Conservation (phyloP, 2,113 vertebrate genomes). For the Gila orcuttii region DNA sequence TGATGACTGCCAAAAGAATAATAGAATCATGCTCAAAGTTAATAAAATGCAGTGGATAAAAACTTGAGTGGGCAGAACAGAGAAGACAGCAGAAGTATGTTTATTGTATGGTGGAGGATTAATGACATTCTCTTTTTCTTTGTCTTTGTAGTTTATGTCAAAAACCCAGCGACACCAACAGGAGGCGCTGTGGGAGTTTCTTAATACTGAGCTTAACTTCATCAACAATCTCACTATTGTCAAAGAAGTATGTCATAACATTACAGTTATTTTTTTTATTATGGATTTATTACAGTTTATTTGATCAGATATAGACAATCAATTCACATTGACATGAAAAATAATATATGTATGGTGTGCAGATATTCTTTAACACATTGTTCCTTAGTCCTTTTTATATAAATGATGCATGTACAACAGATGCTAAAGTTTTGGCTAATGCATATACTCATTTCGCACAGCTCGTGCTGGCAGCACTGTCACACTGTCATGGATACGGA, state of each 20-base stretch:
- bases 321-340: background rate
- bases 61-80: background rate
- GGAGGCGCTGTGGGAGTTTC: constrained; percentile 85
- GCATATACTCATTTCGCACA: constrained; percentile 55
- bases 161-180: constrained; percentile 81
- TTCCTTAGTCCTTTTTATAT: background rate
- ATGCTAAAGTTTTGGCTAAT: constrained; percentile 2
- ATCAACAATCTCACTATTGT: constrained; percentile 80
- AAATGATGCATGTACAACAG: background rate
- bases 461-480: constrained; percentile 78
- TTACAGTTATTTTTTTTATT: background rate
- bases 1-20: background rate
- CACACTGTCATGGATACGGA: constrained; percentile 74
- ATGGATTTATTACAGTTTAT: background rate
- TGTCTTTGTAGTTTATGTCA: constrained; percentile 74
- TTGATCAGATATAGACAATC: background rate
- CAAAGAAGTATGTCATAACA: constrained; percentile 70
- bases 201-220: constrained; percentile 81
- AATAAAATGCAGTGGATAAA: too few species aligned
- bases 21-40: background rate
- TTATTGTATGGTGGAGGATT: background rate
- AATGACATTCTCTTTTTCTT: background rate
- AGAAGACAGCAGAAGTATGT: background rate
- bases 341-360: background rate
- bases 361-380: background rate